Evolutionary conservation across 1,140 invertebrate species (phyloP), one percentile per base, ranked within the genome.

Genomic region (Drosophila parvula): DNA sequence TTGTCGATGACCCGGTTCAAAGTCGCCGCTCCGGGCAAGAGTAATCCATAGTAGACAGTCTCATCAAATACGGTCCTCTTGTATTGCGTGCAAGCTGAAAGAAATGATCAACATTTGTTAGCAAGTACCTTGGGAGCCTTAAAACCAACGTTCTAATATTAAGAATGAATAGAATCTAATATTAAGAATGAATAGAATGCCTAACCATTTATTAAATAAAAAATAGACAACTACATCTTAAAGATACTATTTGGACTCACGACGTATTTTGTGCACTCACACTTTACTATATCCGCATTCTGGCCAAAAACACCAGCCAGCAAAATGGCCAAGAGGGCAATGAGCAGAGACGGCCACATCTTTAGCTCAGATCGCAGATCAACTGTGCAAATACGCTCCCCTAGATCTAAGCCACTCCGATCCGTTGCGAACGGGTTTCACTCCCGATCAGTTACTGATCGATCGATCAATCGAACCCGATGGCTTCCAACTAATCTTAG

Each of bases 61-160:
- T 86, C 73, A 51, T 91, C 90, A 32, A 91, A 91, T 6, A 91
- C 45, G 18, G 16, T 34, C 48, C 68, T 71, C 8, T 91, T 91
- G 11, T 68, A 78, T 10, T 59, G 43, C 8, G 48, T 79, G 57
- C 90, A 91, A 18, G 73, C 89, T 91, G 41, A 3, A 3, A 8
- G 22, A 5, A 16, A 44, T 47, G 10, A 27, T 22, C 22, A 22
- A 22, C 1, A 22, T 22, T 22, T 11, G 9, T 32, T 32, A 16
- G 12, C n/a, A 32, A 16, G 10, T 50, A 22, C 9, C 9, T 9
- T 47, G 2, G 2, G 0, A 45, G 5, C 7, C 6, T 22, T 27
- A 43, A 4, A 16, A 43, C 5, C 4, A 18, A 4, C 8, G 1
- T 8, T 9, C 11, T 27, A 27, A 27, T 7, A n/a, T 8, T 10